phyloP scores from a whole-genome alignment of 2,113 vertebrate genomes.

The Psilopsiagon aurifrons region DNA sequence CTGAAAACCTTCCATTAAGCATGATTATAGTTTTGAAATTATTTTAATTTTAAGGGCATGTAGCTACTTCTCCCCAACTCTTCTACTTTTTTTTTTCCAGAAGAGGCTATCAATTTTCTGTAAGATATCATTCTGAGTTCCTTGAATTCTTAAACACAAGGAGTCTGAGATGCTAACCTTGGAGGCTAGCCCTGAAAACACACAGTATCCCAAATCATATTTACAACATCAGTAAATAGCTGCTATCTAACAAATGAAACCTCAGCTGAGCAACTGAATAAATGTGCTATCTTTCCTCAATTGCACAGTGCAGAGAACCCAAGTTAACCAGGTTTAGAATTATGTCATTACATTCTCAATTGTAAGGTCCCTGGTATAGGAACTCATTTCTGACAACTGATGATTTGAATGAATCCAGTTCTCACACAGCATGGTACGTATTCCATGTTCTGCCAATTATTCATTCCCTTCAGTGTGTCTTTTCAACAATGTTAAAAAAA shows the following conservation, averaged over 20 bases:
- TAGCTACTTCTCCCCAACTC: not conserved
- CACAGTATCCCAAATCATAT: not conserved
- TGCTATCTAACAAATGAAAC: not conserved
- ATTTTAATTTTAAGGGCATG: not conserved
- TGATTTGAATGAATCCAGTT: slow-evolving; percentile 22
- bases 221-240: not conserved
- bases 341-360: not conserved
- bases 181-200: not conserved
- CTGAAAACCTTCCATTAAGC: not conserved
- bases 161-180: not conserved
- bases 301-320: not conserved
- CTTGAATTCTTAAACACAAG: not conserved
- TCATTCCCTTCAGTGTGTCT: slow-evolving; percentile 15
- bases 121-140: not conserved
- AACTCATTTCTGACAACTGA: slow-evolving; percentile 39
- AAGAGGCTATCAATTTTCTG: not conserved
- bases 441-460: slow-evolving; percentile 47
- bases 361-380: not conserved
- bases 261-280: not conserved
- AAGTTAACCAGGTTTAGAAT: not conserved
- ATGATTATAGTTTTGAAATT: not conserved
- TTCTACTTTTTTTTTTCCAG: not conserved
- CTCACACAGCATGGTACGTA: slow-evolving; percentile 27
- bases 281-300: not conserved
- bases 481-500: not conserved